Evolutionary conservation across 1,140 invertebrate species (phyloP), one percentile per base, ranked within the genome.

Genomic region (Stegodyphus dumicola): DNA sequence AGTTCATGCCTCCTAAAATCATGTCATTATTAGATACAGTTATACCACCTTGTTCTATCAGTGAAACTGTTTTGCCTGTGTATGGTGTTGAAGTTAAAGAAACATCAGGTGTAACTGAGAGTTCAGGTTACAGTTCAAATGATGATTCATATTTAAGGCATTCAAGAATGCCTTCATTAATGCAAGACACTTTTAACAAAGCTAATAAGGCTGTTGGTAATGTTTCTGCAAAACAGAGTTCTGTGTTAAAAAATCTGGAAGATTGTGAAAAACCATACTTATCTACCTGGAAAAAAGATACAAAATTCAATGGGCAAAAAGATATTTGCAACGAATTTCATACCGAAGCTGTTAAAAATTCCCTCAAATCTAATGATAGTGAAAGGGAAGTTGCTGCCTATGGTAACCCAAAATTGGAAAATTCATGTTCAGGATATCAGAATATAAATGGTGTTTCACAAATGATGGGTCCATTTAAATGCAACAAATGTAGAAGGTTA

Each of bases 401-500:
- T 33, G 33, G 33, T 33, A 33, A 1, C 33, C 33, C 33, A 33
- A 33, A 33, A 33, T 17, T 67, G 6, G 17, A 67, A 67, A 13
- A 67, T 67, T 15, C 65, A n/a, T 60, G 56, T 60, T n/a, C 9
- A n/a, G 7, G 6, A 67, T 7, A 15, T 7, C 9, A 67, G 17
- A 67, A 18, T 7, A n/a, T 67, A 11, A 86, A 86, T 64, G 85
- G 85, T 89, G 65, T 90, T 89, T 18, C 89, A 88, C 77, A 90
- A 89, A 69, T 88, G 77, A 79, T 88, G 89, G 93, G 93, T 87
- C 94, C 95, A 17, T 96, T 97, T 0, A 95, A 95, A 88, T 98
- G 97, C 90, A 93, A 94, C 87, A 93, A 94, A 77, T 98, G 97
- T 90, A 95, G 95, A 88, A 94, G 95, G 88, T 95, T 95, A 5